Percentiles rank a stretch among this genome's conserved stretches.
Evolutionary conservation across 2,113 vertebrate genomes (phyloP).

Genomic region (Leiothrix lutea): DNA sequence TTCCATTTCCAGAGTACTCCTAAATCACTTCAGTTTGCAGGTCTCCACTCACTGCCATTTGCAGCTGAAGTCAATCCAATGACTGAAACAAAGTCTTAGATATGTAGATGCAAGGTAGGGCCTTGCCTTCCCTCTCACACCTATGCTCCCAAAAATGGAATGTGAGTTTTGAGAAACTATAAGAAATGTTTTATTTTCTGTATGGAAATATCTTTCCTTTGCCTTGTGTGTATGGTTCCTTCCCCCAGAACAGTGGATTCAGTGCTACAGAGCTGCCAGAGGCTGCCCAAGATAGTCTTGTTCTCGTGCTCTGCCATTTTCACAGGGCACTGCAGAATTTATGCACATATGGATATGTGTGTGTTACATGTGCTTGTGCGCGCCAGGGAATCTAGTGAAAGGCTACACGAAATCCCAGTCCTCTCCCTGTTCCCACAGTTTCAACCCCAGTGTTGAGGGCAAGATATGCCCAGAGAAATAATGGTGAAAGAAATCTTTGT

Average conservation of each 20-base stretch:
- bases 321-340: neutral
- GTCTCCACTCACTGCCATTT: neutral
- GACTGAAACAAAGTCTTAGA: neutral
- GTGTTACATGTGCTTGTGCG: neutral
- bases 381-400: neutral
- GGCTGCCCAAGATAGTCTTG: neutral
- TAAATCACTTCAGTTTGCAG: neutral
- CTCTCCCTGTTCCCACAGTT: neutral
- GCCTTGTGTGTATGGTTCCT: neutral
- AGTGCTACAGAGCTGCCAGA: neutral
- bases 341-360: neutral
- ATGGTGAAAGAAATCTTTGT: neutral
- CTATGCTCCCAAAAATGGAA: neutral
- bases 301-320: neutral
- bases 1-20: neutral
- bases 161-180: neutral
- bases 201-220: neutral
- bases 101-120: fast-evolving
- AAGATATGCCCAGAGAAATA: neutral
- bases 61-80: neutral
- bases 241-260: neutral
- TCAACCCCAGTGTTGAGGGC: neutral
- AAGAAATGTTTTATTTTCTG: neutral
- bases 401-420: neutral
- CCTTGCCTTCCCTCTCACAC: neutral